Percentiles rank a stretch among this genome's conserved stretches.
Evolutionary conservation across 2,113 vertebrate species (phyloP).

Genomic region (Sebastes fasciatus): DNA sequence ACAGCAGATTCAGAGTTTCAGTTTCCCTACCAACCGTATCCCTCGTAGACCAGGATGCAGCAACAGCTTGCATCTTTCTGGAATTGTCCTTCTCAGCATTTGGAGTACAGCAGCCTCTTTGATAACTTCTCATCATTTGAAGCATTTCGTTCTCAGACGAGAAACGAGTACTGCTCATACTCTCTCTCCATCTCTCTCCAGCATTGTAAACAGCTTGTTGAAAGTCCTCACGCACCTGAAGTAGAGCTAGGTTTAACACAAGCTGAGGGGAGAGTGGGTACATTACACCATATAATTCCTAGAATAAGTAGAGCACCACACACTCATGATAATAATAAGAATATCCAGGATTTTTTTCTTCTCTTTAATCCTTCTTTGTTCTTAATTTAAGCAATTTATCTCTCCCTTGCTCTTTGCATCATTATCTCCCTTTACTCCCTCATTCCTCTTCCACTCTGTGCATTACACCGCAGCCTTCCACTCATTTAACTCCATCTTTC

Average conservation of each 20-base stretch:
- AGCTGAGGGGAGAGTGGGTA: neutral
- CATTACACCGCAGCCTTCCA: neutral
- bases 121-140: slow-evolving; percentile 10
- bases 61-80: slow-evolving; percentile 19
- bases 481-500: slow-evolving; percentile 26
- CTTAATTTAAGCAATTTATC: slow-evolving; percentile 45
- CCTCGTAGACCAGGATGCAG: neutral
- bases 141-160: neutral
- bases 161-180: neutral
- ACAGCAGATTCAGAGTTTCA: slow-evolving; percentile 4
- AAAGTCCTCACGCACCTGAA: neutral
- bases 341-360: slow-evolving; percentile 12
- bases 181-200: neutral
- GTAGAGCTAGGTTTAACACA: neutral
- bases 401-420: slow-evolving; percentile 10
- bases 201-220: neutral
- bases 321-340: slow-evolving; percentile 17
- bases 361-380: slow-evolving; percentile 52
- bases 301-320: slow-evolving; percentile 35
- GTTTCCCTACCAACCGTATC: neutral
- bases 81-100: slow-evolving; percentile 12
- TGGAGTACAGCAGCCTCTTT: slow-evolving; percentile 16
- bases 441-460: slow-evolving; percentile 13
- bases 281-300: slow-evolving; percentile 19
- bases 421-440: slow-evolving; percentile 47